A percentile compares a stretch with the other conserved stretches of the same genome.
phyloP scores from a whole-genome alignment of 2,797 vertebrate species.

The Astyanax mexicanus region DNA sequence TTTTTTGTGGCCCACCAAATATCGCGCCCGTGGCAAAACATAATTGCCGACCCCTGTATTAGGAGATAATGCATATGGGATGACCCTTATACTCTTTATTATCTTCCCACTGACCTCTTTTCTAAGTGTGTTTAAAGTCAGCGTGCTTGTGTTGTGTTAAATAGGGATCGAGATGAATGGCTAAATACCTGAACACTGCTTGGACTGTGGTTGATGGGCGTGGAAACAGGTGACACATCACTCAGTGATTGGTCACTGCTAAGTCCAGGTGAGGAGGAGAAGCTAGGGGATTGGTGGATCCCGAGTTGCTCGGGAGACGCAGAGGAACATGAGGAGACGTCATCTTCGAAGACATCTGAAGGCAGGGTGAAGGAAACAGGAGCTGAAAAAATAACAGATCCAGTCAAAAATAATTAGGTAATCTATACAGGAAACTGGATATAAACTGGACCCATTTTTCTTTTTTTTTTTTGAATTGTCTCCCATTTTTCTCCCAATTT shows the following conservation, averaged over 20 bases:
- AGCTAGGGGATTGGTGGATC: constrained; percentile 69
- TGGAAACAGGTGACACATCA: constrained; percentile 73
- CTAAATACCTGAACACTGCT: constrained; percentile 71
- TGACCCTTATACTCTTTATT: not conserved
- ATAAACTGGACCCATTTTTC: no score
- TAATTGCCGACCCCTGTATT: no score
- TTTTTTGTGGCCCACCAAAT: no score
- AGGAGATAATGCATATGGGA: no score
- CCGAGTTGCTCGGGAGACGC: constrained; percentile 74
- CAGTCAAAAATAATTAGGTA: no score
- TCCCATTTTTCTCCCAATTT: no score
- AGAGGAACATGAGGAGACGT: constrained; percentile 80
- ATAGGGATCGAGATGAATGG: no score
- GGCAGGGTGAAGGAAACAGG: constrained; percentile 68
- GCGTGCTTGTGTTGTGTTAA: no score
- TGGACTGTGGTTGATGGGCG: constrained; percentile 68
- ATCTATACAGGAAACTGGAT: no score
- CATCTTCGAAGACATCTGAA: constrained; percentile 84
- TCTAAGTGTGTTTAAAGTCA: no score
- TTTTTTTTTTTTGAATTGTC: no score
- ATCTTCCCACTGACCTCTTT: not conserved
- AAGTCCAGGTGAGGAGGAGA: constrained; percentile 74
- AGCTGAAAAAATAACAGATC: constrained; percentile 63
- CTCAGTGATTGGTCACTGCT: constrained; percentile 78
- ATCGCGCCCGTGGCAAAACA: no score